These are phyloP conservation scores for Liolophura sinensis DNA, from an alignment of 1,140 invertebrate genomes.

Conservation along the genomic window DNA sequence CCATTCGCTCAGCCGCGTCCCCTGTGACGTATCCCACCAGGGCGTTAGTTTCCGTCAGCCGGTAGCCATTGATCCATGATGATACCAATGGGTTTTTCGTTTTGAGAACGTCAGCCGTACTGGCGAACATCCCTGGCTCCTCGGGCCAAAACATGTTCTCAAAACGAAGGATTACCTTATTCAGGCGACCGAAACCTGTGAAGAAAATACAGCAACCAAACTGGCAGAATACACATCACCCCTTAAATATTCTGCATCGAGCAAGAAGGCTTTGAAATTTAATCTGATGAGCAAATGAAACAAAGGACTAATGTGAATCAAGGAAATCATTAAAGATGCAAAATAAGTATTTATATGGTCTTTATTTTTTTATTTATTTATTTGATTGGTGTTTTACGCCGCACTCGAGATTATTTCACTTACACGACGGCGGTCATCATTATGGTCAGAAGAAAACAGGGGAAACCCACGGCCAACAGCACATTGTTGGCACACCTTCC, in stretches of 20 bases:
- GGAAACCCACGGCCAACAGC: too few species aligned
- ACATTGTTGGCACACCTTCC: too few species aligned
- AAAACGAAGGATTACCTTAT: constrained; percentile 39
- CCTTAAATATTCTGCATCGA: background rate
- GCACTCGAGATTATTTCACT: too few species aligned
- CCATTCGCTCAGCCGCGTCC: constrained; percentile 19
- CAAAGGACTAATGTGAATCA: too few species aligned
- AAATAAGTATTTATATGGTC: too few species aligned
- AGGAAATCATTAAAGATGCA: too few species aligned
- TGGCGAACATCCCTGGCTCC: constrained; percentile 33
- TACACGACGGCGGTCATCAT: too few species aligned
- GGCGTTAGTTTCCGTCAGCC: constrained; percentile 20
- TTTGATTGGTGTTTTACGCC: too few species aligned
- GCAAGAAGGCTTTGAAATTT: background rate
- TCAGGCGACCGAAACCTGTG: constrained; percentile 24
- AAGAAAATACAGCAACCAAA: background rate
- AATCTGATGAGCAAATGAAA: too few species aligned
- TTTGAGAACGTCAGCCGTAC: constrained; percentile 23
- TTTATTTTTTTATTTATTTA: too few species aligned
- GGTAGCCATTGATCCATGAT: constrained; percentile 31
- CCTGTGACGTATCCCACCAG: constrained; percentile 27
- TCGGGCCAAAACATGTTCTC: constrained; percentile 36
- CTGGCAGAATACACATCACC: background rate
- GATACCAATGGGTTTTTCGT: background rate
- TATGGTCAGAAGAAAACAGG: too few species aligned